Conservation (phyloP, 2,113 vertebrate species). For the Caracal caracal region DNA sequence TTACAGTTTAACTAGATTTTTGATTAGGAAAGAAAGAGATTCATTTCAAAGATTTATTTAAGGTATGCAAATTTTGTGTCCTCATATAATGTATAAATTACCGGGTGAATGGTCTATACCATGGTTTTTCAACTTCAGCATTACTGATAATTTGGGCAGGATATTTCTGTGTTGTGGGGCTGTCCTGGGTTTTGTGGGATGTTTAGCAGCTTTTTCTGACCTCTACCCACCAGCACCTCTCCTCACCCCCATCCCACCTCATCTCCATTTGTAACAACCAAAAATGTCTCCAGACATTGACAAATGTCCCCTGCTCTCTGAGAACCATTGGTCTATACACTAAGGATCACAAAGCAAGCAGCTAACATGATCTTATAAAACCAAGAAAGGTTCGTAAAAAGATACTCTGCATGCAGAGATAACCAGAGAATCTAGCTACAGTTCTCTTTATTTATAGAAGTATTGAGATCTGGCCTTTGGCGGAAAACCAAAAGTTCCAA, state of each 20-base stretch:
- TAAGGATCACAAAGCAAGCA: neutral
- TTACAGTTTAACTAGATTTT: neutral
- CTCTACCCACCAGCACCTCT: neutral
- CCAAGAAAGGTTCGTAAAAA: neutral
- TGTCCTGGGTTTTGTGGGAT: neutral
- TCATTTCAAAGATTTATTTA: neutral
- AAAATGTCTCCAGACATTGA: neutral
- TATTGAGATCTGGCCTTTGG: neutral
- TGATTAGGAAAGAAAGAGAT: neutral
- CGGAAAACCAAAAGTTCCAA: neutral
- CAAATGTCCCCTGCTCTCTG: neutral
- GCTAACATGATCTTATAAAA: neutral
- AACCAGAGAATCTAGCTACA: neutral
- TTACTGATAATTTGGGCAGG: neutral
- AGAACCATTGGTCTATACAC: neutral
- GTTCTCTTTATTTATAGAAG: neutral
- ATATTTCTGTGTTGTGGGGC: neutral
- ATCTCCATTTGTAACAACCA: neutral
- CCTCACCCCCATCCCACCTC: neutral
- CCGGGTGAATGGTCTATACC: neutral
- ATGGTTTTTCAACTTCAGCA: neutral
- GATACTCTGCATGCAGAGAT: neutral
- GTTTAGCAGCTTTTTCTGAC: neutral
- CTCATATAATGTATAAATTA: neutral
- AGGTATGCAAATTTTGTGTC: neutral